These are phyloP conservation scores for Dascillus cervinus DNA, from an alignment of 2,888 invertebrate genomes.

Conservation along the genomic window DNA sequence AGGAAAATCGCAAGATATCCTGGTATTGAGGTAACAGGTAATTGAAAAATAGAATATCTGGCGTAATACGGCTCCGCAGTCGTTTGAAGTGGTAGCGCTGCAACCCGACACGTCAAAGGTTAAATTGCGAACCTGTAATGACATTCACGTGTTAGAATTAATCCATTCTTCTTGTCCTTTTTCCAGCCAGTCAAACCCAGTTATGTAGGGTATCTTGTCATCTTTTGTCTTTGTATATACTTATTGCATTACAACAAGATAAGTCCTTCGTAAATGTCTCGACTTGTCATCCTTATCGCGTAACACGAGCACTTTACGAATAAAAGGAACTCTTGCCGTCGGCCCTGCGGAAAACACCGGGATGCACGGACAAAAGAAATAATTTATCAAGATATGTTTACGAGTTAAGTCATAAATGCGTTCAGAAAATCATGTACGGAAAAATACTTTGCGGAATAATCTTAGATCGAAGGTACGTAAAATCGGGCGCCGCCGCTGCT, in stretches of 20 bases:
- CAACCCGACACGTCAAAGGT: no score
- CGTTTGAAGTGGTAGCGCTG: no score
- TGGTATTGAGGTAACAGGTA: no score
- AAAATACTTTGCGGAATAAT: conserved; percentile 3
- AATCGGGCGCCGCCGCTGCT: conserved; percentile 19
- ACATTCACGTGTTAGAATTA: no score
- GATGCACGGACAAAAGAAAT: conserved; percentile 24
- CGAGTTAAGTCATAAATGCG: conserved; percentile 13
- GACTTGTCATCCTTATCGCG: conserved; percentile 21
- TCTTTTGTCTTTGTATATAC: conserved; percentile 22
- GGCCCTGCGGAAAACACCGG: conserved; percentile 17
- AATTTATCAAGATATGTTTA: conserved; percentile 29
- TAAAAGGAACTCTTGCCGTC: conserved; percentile 22
- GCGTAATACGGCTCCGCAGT: no score
- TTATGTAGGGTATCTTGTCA: conserved; percentile 13
- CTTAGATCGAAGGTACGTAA: neutral
- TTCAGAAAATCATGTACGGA: conserved; percentile 7
- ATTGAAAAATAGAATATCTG: no score
- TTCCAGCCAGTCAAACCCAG: conserved; percentile 3
- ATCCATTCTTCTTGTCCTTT: no score
- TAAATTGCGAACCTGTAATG: no score
- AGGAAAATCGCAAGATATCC: no score
- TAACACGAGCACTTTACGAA: conserved; percentile 16
- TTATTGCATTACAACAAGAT: conserved; percentile 28
- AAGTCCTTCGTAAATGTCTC: conserved; percentile 21